phyloP scores from a whole-genome alignment of 2,797 vertebrate species.

The Poecilia wingei region DNA sequence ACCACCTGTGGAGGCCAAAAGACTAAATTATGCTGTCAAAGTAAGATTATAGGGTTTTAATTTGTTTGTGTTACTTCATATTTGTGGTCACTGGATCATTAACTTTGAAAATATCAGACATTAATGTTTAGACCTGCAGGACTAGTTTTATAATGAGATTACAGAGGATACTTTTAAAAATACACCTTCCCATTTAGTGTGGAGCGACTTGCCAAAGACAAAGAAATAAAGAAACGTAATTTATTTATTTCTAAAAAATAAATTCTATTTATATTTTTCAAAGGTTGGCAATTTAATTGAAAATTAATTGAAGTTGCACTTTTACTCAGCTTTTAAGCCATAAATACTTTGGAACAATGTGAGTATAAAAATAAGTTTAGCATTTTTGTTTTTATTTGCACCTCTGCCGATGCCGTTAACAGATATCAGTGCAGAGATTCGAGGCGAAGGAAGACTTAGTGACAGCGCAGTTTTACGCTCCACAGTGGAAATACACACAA shows the following conservation, averaged over 20 bases:
- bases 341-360: not conserved
- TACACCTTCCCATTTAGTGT: too few relatives aligned
- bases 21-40: not conserved
- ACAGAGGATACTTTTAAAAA: too few relatives aligned
- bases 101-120: not conserved
- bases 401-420: not conserved
- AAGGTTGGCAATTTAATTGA: not conserved
- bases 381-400: not conserved
- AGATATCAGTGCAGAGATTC: not conserved
- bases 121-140: not conserved
- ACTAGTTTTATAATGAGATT: not conserved
- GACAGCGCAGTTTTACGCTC: not conserved
- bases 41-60: not conserved
- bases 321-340: not conserved
- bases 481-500: not conserved
- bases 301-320: not conserved
- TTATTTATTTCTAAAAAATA: not conserved
- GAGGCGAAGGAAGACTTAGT: not conserved
- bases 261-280: not conserved
- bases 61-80: not conserved
- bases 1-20: not conserved
- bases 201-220: not conserved
- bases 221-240: not conserved
- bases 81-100: not conserved
- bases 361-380: not conserved